phyloP scores from a whole-genome alignment of 2,113 vertebrate genomes.

The Pristiophorus japonicus region DNA sequence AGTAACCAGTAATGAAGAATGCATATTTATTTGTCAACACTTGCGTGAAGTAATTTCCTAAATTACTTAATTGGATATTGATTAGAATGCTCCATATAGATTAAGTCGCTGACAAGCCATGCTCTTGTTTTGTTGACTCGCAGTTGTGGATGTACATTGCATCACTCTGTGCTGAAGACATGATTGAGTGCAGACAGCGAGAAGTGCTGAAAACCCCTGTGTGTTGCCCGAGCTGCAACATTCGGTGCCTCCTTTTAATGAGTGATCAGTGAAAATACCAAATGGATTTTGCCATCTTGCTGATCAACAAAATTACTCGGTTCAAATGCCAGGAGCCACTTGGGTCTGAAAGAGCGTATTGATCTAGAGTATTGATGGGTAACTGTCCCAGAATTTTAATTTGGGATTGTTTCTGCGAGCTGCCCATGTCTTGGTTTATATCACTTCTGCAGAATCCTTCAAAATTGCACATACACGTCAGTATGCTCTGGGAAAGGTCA shows the following conservation, averaged over 20 bases:
- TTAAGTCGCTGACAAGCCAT: not conserved
- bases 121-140: not conserved
- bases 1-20: not conserved
- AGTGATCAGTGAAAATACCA: not conserved
- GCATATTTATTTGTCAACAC: not conserved
- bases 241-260: not conserved
- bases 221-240: not conserved
- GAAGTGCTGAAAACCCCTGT: not conserved
- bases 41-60: constrained; percentile 25
- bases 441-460: not conserved
- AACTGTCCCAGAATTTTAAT: not conserved
- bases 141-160: not conserved
- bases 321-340: constrained; percentile 1
- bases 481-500: not conserved
- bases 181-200: not conserved
- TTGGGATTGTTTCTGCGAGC: not conserved
- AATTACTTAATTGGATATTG: constrained; percentile 1
- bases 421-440: not conserved
- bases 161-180: not conserved
- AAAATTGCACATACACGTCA: not conserved
- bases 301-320: not conserved
- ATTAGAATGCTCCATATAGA: not conserved
- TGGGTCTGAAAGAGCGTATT: not conserved
- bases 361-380: not conserved
- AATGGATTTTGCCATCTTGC: not conserved